A percentile compares a stretch with the other conserved stretches of the same genome.
phyloP scores from a whole-genome alignment of 2,888 invertebrate genomes.

The Aleiodes leptofemur region DNA sequence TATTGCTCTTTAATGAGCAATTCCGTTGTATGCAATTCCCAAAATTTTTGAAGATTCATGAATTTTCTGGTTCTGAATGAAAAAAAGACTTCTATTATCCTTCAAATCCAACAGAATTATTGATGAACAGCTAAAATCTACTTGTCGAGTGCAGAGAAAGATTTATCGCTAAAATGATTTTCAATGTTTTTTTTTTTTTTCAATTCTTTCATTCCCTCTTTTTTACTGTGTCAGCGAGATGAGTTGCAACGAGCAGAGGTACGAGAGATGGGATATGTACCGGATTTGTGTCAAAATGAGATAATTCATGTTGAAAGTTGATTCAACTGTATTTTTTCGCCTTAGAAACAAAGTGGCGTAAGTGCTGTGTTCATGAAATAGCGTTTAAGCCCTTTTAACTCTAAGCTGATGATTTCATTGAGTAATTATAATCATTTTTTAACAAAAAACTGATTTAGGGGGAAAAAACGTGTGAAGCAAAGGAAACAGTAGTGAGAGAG shows the following conservation, averaged over 20 bases:
- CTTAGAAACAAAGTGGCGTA: too few species aligned
- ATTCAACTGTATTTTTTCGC: not conserved
- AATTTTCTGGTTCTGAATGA: not conserved
- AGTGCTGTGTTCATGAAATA: too few species aligned
- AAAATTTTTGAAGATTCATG: not conserved
- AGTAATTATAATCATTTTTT: too few species aligned
- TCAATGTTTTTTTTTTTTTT: not conserved
- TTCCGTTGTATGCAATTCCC: not conserved
- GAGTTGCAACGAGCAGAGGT: constrained; percentile 8
- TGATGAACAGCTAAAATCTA: too few species aligned
- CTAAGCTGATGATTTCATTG: too few species aligned
- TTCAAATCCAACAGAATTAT: too few species aligned
- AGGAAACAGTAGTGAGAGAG: constrained; percentile 13
- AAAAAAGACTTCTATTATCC: constrained; percentile 3
- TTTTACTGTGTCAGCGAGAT: constrained; percentile 7
- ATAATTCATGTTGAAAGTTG: not conserved
- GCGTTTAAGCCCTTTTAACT: too few species aligned
- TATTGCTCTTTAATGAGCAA: not conserved
- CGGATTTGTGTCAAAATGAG: constrained; percentile 13
- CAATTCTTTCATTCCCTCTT: not conserved
- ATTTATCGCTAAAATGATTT: constrained; percentile 22
- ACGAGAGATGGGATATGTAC: not conserved
- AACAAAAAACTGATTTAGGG: too few species aligned
- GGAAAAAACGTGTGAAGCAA: too few species aligned
- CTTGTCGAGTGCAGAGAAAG: constrained; percentile 1